phyloP scores from a whole-genome alignment of 2,797 vertebrate genomes.

The Cyclura pinguis region DNA sequence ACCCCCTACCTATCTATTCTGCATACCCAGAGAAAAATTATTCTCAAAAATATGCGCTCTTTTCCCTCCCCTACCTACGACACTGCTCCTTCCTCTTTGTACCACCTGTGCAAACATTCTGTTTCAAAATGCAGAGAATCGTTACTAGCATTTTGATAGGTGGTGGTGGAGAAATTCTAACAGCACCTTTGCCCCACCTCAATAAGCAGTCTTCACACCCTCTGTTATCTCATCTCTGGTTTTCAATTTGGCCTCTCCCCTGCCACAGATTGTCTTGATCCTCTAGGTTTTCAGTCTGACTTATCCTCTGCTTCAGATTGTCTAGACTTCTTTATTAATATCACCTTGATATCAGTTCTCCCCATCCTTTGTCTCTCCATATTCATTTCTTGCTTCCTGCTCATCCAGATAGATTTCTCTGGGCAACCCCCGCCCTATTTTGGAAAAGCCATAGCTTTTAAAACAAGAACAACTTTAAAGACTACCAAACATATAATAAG shows the following conservation, averaged over 20 bases:
- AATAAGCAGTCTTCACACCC: background rate
- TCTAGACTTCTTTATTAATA: background rate
- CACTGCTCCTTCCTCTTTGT: too few species aligned
- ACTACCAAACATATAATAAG: background rate
- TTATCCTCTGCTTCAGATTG: background rate
- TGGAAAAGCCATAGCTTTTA: background rate
- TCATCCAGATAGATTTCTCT: slow-evolving; percentile 3
- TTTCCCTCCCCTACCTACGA: background rate
- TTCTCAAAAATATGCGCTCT: background rate
- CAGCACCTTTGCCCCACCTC: background rate
- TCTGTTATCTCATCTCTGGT: slow-evolving; percentile 15
- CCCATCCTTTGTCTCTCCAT: background rate
- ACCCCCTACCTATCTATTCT: background rate
- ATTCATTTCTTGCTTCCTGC: background rate
- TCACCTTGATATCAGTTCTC: background rate
- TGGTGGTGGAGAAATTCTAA: too few species aligned
- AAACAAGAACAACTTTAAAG: background rate
- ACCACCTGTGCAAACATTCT: background rate
- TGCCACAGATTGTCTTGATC: background rate
- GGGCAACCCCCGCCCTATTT: background rate
- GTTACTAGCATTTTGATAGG: background rate
- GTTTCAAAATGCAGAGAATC: background rate
- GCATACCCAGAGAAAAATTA: background rate
- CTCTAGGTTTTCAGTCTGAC: background rate
- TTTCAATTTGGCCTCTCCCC: background rate